Evolutionary conservation across 2,888 invertebrate species (phyloP).

Genomic region (Balanococcus diminutus): DNA sequence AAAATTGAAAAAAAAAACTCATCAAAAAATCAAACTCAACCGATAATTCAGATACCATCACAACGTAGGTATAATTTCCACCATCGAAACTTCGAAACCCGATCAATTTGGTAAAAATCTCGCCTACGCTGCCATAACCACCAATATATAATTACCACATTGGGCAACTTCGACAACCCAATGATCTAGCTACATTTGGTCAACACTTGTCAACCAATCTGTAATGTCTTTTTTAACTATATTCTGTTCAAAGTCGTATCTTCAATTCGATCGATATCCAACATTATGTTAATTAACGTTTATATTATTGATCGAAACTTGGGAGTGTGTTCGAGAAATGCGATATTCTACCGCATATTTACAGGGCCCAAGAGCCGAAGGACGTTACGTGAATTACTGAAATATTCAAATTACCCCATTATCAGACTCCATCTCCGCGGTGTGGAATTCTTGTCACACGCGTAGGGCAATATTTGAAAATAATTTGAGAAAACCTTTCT

Average conservation of each 20-base stretch:
- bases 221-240: background rate
- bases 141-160: background rate
- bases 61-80: background rate
- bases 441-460: background rate
- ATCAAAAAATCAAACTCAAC: background rate
- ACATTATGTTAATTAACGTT: background rate
- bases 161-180: background rate
- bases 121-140: background rate
- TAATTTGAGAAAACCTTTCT: background rate
- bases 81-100: background rate
- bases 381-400: background rate
- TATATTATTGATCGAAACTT: background rate
- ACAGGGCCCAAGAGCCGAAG: background rate
- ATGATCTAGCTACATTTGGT: background rate
- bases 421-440: background rate
- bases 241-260: background rate
- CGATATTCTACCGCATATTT: background rate
- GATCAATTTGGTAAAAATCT: background rate
- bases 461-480: background rate
- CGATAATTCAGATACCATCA: background rate
- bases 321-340: background rate
- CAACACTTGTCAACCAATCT: background rate
- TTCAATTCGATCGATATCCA: background rate
- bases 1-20: background rate
- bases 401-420: background rate